phyloP scores from a whole-genome alignment of 1,140 invertebrate species.

The Neodiprion pinetum region DNA sequence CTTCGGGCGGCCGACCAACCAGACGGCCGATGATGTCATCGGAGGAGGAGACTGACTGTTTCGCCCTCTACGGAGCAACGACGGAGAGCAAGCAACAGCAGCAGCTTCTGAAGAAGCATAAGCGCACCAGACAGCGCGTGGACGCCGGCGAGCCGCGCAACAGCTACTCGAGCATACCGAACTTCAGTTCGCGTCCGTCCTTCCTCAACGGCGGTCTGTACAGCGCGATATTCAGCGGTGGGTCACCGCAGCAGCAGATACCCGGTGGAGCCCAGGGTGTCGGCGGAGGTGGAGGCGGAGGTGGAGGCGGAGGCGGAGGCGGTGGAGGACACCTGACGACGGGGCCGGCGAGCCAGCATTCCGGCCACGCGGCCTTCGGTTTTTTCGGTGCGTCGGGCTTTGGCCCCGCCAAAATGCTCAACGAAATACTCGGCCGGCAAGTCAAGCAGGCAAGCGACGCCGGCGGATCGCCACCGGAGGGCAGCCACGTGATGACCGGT shows the following conservation, averaged over 20 bases:
- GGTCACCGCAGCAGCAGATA: conserved; percentile 41
- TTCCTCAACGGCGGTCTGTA: conserved; percentile 84
- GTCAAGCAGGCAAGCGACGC: conserved; percentile 75
- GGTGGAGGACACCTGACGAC: conserved; percentile 52
- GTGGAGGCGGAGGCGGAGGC: too few relatives aligned
- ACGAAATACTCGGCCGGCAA: conserved; percentile 80
- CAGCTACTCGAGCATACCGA: conserved; percentile 88
- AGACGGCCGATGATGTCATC: conserved; percentile 89
- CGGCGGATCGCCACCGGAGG: conserved; percentile 64
- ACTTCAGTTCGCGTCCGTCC: conserved; percentile 82
- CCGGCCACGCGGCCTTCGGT: conserved; percentile 68
- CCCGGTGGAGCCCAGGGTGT: conserved; percentile 26
- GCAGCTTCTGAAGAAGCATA: conserved; percentile 87
- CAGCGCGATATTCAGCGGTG: conserved; percentile 76
- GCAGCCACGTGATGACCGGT: conserved; percentile 58
- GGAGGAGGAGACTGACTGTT: conserved; percentile 90
- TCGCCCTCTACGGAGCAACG: conserved; percentile 83
- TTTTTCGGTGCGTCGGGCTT: conserved; percentile 74
- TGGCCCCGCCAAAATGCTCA: conserved; percentile 84
- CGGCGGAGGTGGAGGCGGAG: conserved; percentile 35
- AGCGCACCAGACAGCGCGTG: conserved; percentile 91
- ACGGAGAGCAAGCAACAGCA: conserved; percentile 66
- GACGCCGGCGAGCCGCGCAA: conserved; percentile 93
- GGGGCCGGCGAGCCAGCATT: conserved; percentile 55
- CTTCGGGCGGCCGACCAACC: conserved; percentile 64